These are phyloP conservation scores for Calameuta filiformis DNA, from an alignment of 2,888 invertebrate genomes.

Conservation along the genomic window DNA sequence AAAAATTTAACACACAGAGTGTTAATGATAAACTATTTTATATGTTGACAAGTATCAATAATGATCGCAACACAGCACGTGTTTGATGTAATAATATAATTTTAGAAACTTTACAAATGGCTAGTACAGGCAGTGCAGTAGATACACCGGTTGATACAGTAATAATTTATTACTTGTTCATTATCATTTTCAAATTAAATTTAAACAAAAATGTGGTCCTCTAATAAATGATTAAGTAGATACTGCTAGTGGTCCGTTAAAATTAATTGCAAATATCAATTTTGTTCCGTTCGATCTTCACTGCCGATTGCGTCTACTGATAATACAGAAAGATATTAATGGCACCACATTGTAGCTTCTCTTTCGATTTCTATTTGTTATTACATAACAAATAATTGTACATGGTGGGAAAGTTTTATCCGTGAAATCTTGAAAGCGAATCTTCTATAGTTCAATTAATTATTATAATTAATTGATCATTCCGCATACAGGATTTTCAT, in stretches of 20 bases:
- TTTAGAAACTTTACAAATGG: constrained; percentile 24
- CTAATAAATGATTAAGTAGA: not conserved
- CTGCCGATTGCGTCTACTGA: not conserved
- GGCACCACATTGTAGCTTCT: not conserved
- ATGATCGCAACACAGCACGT: not conserved
- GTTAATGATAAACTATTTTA: not conserved
- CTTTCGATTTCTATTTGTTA: not conserved
- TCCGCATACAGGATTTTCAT: no score
- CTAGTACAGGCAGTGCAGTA: constrained; percentile 5
- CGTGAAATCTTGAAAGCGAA: no score
- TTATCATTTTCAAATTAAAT: not conserved
- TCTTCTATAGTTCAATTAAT: no score
- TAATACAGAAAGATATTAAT: not conserved
- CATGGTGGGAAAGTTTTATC: no score
- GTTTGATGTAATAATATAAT: constrained; percentile 14
- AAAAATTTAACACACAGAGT: not conserved
- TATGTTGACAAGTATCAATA: not conserved
- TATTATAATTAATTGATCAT: no score
- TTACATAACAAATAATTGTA: no score
- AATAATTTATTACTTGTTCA: not conserved
- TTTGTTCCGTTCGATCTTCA: not conserved
- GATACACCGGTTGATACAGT: not conserved
- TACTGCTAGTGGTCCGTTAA: not conserved
- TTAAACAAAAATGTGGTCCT: not conserved
- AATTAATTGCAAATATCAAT: not conserved